Base-by-base conservation (phyloP, 2,113 vertebrate species). In the Ibidorhyncha struthersii region DNA sequence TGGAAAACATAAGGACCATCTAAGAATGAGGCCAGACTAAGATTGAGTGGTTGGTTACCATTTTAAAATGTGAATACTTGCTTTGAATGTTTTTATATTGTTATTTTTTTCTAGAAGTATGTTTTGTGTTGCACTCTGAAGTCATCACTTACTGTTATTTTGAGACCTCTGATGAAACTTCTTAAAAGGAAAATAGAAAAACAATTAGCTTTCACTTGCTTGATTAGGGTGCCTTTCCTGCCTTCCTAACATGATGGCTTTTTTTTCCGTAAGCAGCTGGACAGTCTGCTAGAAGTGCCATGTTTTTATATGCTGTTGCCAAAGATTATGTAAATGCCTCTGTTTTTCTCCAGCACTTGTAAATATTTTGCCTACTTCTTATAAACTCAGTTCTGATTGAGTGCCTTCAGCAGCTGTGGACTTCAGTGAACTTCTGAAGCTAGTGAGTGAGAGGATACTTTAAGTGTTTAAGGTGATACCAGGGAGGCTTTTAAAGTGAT, bases 281-380 rank as follows among this genome's bases (percentile, higher is more conserved):
- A 85, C 84, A 87, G 66, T 50, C 53, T 65, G 52, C 56, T 87
- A 36, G 43, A 85, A 93, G 34, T 82, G 49, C 70, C 12, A 19
- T 91, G 56, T 77, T 96, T 94, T 73, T 82, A 19, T 61, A 49
- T 91, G 29, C 53, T 85, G 8, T 91, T 96, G 91, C 93, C 92
- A 91, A 80, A 91, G 58, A 77, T 96, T 66, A 88, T 93, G 90
- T 95, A 89, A 95, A 87, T 13, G 32, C 23, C 87, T 89, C 71
- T 94, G 84, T 63, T 88, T 96, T 96, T 83, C 87, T 94, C 49
- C 38, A 78, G 53, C 32, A 20, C 59, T 89, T 86, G 89, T 96
- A 95, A 96, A 97, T 89, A 80, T 93, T 93, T 97, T 90, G 62
- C 70, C 45, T 86, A 45, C 66, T 88, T 95, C 71, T 73, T 95